Conservation (phyloP, 2,888 invertebrate genomes). For the Tachina fera region DNA sequence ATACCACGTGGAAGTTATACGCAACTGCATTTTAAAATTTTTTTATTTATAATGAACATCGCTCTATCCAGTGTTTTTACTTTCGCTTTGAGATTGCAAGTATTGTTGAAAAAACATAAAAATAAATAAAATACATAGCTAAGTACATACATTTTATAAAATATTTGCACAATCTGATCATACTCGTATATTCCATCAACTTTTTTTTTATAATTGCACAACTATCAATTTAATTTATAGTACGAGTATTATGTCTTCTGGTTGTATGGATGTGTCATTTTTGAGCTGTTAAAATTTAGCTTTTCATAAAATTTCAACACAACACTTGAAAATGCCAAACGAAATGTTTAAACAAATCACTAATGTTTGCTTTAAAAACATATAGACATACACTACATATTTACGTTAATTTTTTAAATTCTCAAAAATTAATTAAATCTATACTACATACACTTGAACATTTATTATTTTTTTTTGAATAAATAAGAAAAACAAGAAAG, state of each 20-base stretch:
- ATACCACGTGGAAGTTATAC: too few relatives aligned
- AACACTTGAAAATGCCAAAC: conserved; percentile 51
- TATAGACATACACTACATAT: neutral
- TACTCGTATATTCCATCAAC: neutral
- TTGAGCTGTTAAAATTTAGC: neutral
- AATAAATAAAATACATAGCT: neutral
- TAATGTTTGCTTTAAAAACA: conserved; percentile 20
- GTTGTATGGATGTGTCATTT: neutral
- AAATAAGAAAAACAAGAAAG: conserved; percentile 12
- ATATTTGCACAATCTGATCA: too few relatives aligned
- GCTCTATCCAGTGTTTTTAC: too few relatives aligned
- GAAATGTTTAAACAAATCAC: conserved; percentile 51
- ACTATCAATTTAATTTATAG: neutral
- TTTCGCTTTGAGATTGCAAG: neutral
- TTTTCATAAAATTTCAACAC: neutral
- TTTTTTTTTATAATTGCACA: neutral
- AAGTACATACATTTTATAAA: neutral
- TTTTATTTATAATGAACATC: neutral
- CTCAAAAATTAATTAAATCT: conserved; percentile 53
- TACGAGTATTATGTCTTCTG: too few relatives aligned
- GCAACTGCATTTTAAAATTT: too few relatives aligned
- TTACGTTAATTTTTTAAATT: conserved; percentile 37
- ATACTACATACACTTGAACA: neutral
- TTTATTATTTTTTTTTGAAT: conserved; percentile 3
- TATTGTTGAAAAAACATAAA: neutral